Conservation (phyloP, 2,797 vertebrate genomes). For the Tokudaia tokunoshimensis region DNA sequence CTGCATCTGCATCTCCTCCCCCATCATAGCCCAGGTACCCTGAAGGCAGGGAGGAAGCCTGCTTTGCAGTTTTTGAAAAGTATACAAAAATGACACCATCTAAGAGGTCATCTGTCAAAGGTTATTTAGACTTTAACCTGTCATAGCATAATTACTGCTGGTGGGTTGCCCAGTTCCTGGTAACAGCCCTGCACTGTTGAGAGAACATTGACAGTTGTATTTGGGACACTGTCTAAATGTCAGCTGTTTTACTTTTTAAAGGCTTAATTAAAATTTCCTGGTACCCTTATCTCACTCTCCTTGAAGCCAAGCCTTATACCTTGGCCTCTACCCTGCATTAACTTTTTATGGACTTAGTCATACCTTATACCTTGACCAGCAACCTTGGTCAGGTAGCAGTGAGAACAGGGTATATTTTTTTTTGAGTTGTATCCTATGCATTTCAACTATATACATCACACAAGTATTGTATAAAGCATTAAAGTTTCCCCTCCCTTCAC, state of each 20-base stretch:
- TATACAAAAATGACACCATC: background rate
- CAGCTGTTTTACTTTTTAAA: conserved; percentile 17
- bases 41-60: background rate
- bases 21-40: background rate
- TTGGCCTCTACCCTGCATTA: background rate
- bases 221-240: background rate
- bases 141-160: background rate
- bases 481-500: background rate
- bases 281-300: background rate
- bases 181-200: background rate
- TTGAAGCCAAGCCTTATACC: background rate
- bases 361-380: background rate
- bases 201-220: background rate
- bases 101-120: background rate
- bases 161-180: background rate
- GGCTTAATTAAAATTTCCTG: background rate
- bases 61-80: background rate
- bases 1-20: background rate
- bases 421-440: background rate
- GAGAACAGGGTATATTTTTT: background rate
- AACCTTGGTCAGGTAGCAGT: background rate
- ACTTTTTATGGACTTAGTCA: background rate
- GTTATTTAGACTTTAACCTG: conserved; percentile 16
- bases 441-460: background rate
- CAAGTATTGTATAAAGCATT: background rate